phyloP scores from a whole-genome alignment of 1,140 invertebrate genomes.

The Prorops nasuta region DNA sequence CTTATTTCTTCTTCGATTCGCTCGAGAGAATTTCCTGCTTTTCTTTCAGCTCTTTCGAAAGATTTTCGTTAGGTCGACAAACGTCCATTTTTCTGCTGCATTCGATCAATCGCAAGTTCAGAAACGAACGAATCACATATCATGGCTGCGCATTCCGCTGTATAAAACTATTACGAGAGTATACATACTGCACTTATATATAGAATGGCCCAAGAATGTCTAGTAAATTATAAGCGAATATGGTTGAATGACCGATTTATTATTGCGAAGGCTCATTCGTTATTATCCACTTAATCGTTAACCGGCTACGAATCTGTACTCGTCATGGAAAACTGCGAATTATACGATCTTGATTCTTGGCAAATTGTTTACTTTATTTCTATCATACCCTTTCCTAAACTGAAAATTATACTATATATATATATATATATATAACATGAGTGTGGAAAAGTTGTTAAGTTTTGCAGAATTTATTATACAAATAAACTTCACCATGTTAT shows the following conservation, averaged over 20 bases:
- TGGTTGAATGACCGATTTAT: conserved; percentile 22
- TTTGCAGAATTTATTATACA: no score
- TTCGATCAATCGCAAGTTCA: conserved; percentile 10
- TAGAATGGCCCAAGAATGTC: conserved; percentile 23
- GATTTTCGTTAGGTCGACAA: no score
- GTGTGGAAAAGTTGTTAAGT: no score
- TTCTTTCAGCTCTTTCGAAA: no score
- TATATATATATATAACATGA: no score
- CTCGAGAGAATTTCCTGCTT: no score
- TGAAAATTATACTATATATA: no score
- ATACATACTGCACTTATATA: conserved; percentile 16
- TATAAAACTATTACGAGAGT: conserved; percentile 3
- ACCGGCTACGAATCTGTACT: conserved; percentile 33
- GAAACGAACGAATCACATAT: conserved; percentile 27
- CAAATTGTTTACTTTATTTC: no score
- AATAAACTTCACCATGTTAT: no score
- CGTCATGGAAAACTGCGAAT: conserved; percentile 29
- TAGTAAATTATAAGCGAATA: conserved; percentile 21
- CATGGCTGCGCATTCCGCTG: conserved; percentile 19
- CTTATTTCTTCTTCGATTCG: no score
- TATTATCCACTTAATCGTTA: conserved; percentile 24
- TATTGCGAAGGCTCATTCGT: conserved; percentile 28
- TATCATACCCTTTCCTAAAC: no score
- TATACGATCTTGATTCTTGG: conserved; percentile 37
- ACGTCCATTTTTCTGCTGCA: no score